Evolutionary conservation across 2,888 invertebrate species (phyloP), one percentile per base, ranked within the genome.

Genomic region (Pasiphila rectangulata): DNA sequence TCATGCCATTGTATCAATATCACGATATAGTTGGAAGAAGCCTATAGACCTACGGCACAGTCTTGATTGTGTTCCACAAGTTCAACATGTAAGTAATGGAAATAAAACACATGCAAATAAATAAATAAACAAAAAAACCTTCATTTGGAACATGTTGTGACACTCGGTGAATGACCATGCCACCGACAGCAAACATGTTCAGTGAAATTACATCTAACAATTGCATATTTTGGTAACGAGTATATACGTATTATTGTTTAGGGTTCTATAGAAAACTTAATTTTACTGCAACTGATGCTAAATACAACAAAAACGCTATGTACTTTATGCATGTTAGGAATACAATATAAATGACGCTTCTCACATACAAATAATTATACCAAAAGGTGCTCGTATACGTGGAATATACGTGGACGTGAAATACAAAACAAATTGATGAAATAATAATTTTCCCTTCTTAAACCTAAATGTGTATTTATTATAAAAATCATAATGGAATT

Each of bases 301-400:
- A 36, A 41, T 21, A 37, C 25, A 47, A 51, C 47, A 53, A 61
- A 17, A 43, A 54, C 27, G 40, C 46, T 58, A 56, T 59, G 62
- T 59, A 64, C 59, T 62, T 60, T 21, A 59, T 57, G 54, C 63
- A 61, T 66, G 68, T 57, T 65, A 69, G 61, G 9, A 71, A 50
- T 42, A 41, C 32, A 38, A 41, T 41, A 59, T 65, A 71, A 70
- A 72, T 62, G 68, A 70, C 69, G 70, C 65, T 70, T 67, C 55
- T 63, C 67, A 69, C 62, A 61, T 63, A 62, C 30, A 72, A 72
- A 74, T 57, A 72, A 75, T n/a, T 69, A 75, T 67, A 69, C 72
- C 65, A 71, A 75, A 73, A n/a, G n/a, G n/a, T n/a, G n/a, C 63
- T 64, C 69, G 69, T 65, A 71, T 69, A 70, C 64, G 63, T 61